A percentile compares a stretch with the other conserved stretches of the same genome.
phyloP scores from a whole-genome alignment of 2,797 vertebrate genomes.

The Alca torda region DNA sequence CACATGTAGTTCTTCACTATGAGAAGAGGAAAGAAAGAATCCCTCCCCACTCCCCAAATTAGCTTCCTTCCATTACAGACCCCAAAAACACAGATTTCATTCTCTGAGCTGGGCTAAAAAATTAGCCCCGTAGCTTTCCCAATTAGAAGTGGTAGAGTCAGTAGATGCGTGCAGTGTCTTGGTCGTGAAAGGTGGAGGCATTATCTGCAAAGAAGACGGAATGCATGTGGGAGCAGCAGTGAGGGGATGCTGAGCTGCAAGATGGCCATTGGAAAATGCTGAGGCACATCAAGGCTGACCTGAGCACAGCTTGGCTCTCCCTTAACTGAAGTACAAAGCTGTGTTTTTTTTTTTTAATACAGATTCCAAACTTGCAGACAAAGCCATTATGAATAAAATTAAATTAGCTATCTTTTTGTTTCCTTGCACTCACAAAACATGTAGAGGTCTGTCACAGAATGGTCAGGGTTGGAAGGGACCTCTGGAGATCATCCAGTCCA shows the following conservation, averaged over 20 bases:
- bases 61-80: background rate
- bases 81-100: background rate
- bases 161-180: too few relatives aligned
- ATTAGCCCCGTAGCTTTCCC: background rate
- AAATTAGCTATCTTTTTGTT: background rate
- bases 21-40: background rate
- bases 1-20: background rate
- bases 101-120: background rate
- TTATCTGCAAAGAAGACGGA: background rate
- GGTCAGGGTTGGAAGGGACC: background rate
- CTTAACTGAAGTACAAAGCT: background rate
- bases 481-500: background rate
- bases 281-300: background rate
- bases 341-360: background rate
- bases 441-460: background rate
- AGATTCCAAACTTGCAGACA: background rate
- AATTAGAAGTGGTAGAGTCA: background rate
- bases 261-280: background rate
- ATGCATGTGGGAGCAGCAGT: accelerated
- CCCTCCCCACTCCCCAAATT: background rate
- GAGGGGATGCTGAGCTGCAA: background rate
- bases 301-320: background rate
- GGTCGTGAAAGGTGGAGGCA: background rate
- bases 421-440: background rate
- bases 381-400: background rate